A percentile compares a stretch with the other conserved stretches of the same genome.
Evolutionary conservation across 1,140 invertebrate genomes (phyloP).

Genomic region (Macrotrachela quadricornifera): DNA sequence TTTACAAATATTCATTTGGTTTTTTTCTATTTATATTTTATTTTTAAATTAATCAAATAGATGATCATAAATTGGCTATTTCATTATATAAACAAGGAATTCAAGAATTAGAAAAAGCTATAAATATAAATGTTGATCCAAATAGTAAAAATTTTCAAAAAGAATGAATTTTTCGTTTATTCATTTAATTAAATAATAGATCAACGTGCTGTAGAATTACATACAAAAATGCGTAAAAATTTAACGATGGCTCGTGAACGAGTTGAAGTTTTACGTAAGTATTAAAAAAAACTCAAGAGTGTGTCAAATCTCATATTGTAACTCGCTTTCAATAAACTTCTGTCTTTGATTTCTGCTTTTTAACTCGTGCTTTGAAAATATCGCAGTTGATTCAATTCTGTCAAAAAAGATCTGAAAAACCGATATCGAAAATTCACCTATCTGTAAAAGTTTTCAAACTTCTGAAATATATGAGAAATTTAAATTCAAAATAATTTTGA

Average conservation of each 20-base stretch:
- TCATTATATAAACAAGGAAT: no score
- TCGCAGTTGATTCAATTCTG: not conserved
- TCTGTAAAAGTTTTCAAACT: not conserved
- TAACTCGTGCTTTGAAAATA: not conserved
- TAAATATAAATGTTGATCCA: no score
- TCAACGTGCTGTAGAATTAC: not conserved
- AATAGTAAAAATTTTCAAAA: no score
- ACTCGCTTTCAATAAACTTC: not conserved
- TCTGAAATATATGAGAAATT: no score
- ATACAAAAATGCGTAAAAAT: slow-evolving; percentile 7
- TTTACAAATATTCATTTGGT: no score
- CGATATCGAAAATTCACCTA: not conserved
- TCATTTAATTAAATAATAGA: not conserved
- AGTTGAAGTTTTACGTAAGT: slow-evolving; percentile 1
- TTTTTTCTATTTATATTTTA: no score
- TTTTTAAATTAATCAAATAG: no score
- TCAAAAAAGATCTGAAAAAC: not conserved
- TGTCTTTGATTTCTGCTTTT: not conserved
- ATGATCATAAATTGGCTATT: no score
- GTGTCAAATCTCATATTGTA: not conserved
- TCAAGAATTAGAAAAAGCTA: no score
- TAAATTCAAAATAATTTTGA: no score
- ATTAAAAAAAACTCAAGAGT: not conserved
- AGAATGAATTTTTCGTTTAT: no score
- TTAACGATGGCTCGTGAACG: slow-evolving; percentile 5